phyloP scores from a whole-genome alignment of 2,888 invertebrate species.

The Tholera decimalis region DNA sequence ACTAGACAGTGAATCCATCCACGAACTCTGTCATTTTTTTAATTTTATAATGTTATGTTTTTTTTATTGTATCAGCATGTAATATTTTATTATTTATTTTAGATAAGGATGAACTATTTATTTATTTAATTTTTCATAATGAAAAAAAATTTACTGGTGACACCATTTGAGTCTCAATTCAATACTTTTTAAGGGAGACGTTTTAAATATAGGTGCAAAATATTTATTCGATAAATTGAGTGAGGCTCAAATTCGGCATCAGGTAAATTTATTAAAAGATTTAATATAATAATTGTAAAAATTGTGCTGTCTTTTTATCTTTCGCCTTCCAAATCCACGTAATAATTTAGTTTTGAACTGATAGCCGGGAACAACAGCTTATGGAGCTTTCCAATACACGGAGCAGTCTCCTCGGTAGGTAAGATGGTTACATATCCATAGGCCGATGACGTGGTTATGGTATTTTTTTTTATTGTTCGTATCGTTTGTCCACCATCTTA shows the following conservation, averaged over 20 bases:
- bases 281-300: constrained; percentile 67
- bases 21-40: constrained; percentile 74
- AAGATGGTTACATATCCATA: too few relatives aligned
- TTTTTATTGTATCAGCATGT: constrained; percentile 75
- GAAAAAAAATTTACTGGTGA: constrained; percentile 66
- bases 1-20: constrained; percentile 68
- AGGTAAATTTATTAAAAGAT: constrained; percentile 65
- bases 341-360: background rate
- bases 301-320: constrained; percentile 40
- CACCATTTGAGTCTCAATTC: constrained; percentile 78
- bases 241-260: constrained; percentile 77
- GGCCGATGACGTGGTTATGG: too few relatives aligned
- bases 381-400: too few relatives aligned
- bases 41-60: constrained; percentile 77
- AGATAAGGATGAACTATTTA: constrained; percentile 82
- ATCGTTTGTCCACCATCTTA: too few relatives aligned
- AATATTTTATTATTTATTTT: constrained; percentile 77
- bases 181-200: constrained; percentile 84
- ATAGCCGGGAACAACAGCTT: too few relatives aligned
- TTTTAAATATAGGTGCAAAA: constrained; percentile 88
- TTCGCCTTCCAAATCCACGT: background rate
- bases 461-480: too few relatives aligned
- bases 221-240: constrained; percentile 85
- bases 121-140: constrained; percentile 76
- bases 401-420: too few relatives aligned